Percentiles rank a stretch among this genome's conserved stretches.
phyloP scores from a whole-genome alignment of 2,888 invertebrate species.

The Pachymerium ferrugineum region DNA sequence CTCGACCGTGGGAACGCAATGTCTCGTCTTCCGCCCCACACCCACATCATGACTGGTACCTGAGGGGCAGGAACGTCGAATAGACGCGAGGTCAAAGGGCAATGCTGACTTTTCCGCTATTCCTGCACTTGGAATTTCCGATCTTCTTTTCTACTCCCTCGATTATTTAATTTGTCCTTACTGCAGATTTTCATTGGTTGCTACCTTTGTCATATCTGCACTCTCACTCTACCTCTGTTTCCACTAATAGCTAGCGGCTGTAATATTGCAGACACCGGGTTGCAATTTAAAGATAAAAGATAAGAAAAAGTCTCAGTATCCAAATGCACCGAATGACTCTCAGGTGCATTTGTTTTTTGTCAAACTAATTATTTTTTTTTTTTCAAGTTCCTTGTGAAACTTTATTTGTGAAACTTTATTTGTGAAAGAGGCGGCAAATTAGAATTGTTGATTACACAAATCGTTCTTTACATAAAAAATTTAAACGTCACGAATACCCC shows the following conservation, averaged over 20 bases:
- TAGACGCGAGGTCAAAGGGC: conserved; percentile 17
- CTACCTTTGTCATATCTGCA: not conserved
- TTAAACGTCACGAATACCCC: not conserved
- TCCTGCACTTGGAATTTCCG: conserved; percentile 15
- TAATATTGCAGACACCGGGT: not conserved
- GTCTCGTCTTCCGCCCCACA: conserved; percentile 22
- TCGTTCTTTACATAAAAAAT: too few relatives aligned
- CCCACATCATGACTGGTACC: conserved; percentile 25
- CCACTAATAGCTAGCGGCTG: not conserved
- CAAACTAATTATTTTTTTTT: not conserved
- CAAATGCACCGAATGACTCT: not conserved
- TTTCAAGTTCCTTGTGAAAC: not conserved
- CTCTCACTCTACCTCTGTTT: not conserved
- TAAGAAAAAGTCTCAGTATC: not conserved
- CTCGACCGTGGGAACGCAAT: conserved; percentile 20
- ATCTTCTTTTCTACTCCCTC: not conserved
- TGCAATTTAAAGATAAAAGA: conserved; percentile 15
- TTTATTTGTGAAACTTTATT: not conserved
- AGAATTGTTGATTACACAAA: conserved; percentile 3
- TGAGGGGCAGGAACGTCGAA: not conserved
- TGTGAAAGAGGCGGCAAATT: conserved; percentile 13
- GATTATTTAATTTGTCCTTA: not conserved
- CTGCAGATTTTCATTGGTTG: not conserved
- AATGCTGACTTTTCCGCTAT: not conserved
- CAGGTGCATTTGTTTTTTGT: not conserved